Conservation (phyloP, 1,140 invertebrate species). For the Schlechtendalia chinensis region DNA sequence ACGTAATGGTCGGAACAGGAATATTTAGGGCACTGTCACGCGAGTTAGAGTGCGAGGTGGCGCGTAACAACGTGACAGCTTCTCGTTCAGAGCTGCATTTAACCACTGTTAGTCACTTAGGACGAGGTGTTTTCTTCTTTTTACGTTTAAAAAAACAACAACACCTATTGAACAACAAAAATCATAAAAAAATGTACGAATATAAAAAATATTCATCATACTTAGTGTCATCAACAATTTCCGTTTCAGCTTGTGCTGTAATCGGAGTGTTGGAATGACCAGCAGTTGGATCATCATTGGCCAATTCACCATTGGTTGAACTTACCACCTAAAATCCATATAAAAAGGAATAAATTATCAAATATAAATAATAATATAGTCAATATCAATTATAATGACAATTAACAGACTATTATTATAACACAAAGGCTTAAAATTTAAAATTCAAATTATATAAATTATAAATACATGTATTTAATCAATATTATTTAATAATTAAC, state of each 20-base stretch:
- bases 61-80: constrained; percentile 65
- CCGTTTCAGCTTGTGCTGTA: constrained; percentile 87
- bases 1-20: constrained; percentile 46
- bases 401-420: too few species aligned
- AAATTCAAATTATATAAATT: too few species aligned
- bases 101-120: constrained; percentile 71
- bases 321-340: constrained; percentile 82
- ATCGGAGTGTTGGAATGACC: constrained; percentile 96
- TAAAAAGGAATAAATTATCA: constrained; percentile 50
- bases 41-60: constrained; percentile 68
- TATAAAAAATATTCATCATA: constrained; percentile 55
- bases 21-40: constrained; percentile 64
- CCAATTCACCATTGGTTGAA: constrained; percentile 93
- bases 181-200: not conserved
- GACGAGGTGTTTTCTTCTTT: constrained; percentile 87
- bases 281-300: constrained; percentile 90
- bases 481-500: too few species aligned
- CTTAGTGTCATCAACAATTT: constrained; percentile 90
- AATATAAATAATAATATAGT: not conserved
- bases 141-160: constrained; percentile 95
- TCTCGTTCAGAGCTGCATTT: constrained; percentile 64
- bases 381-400: too few species aligned
- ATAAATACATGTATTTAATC: too few species aligned
- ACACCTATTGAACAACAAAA: constrained; percentile 71
- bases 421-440: too few species aligned